Evolutionary conservation across 2,113 vertebrate species (phyloP), one percentile per base, ranked within the genome.

Genomic region (Chlorodrepanis virens): DNA sequence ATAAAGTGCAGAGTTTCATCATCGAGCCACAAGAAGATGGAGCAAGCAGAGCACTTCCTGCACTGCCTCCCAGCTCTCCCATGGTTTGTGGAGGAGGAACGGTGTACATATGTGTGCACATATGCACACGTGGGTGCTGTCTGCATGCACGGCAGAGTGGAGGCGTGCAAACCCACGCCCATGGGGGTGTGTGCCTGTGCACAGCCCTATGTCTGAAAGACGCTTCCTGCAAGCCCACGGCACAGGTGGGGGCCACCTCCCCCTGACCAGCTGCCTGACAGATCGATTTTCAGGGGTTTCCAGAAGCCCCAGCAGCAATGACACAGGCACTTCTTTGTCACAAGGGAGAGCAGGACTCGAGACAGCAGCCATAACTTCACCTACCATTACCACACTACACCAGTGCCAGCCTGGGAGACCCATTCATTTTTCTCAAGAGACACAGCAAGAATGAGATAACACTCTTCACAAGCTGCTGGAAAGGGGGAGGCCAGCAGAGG

Each of bases 51-150:
- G n/a, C 23, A 8, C 24, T 79, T 83, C 45, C 71, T 57, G 82
- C 56, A 27, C 37, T 33, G 45, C 45, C 57, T 60, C 25, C 8
- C 37, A 39, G 33, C 82, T 86, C 79, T 80, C 54, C 71, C 59
- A 1, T 40, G 37, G 47, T 90, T 80, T 77, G 79, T 6, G 17
- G 83, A 59, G 91, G 81, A 93, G 59, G 57, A 61, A 83, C 11
- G 10, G 47, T 56, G 71, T 79, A 74, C 90, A 93, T 92, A 96
- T 86, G 87, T 49, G 31, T 67, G 93, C 65, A 70, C 90, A 92
- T 90, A 94, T 80, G 91, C 67, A 39, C 59, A 57, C 21, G 79
- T 89, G 87, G 85, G 87, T 92, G 92, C 75, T 72, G 65, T 57
- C 72, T 89, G 77, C 11, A 1, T 40, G 42, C 54, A 81, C 1